Base-by-base conservation (phyloP, 2,888 invertebrate species). In the Philereme vetulata region DNA sequence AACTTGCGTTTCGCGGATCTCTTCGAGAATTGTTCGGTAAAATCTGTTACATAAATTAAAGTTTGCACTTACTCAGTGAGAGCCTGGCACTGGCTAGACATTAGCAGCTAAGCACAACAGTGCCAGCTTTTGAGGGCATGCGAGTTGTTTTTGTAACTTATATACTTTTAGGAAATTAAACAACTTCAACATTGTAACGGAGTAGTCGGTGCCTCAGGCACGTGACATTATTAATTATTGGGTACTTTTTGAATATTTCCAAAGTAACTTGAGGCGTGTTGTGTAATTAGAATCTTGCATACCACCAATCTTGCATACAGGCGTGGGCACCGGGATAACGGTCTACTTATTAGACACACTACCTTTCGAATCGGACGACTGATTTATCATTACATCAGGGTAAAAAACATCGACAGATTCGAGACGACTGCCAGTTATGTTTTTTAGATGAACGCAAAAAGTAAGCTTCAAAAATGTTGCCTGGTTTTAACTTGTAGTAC, bases 311-410 rank as follows among this genome's bases (percentile, higher is more conserved):
- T 84, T 80, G 48, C 11, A 49, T 71, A 67, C 69, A 68, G 71
- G 74, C 81, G 80, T 82, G 81, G 80, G 80, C 71, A 68, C 62
- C 68, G 67, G 74, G 72, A 74, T 88, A 90, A 87, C 90, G 87
- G 88, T 84, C 77, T 73, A 77, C 72, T 77, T 84, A 79, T 83
- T 78, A 78, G 74, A 70, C 70, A 79, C 76, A 79, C 74, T 80
- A 73, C 71, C 71, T 72, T 76, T 71, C 77, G 71, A 79, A 80
- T 78, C 73, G 70, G 72, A 76, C 67, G 65, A 64, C 72, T 77
- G 74, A 84, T 85, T 81, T 79, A 81, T 83, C 78, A 75, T 75
- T 63, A 74, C 68, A 70, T 67, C 52, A 52, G 56, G 64, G 66
- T 70, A 78, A 81, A 77, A 75, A 76, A 74, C 65, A 65, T 52